Base-by-base conservation (phyloP, 2,113 vertebrate species). In the Columba livia region DNA sequence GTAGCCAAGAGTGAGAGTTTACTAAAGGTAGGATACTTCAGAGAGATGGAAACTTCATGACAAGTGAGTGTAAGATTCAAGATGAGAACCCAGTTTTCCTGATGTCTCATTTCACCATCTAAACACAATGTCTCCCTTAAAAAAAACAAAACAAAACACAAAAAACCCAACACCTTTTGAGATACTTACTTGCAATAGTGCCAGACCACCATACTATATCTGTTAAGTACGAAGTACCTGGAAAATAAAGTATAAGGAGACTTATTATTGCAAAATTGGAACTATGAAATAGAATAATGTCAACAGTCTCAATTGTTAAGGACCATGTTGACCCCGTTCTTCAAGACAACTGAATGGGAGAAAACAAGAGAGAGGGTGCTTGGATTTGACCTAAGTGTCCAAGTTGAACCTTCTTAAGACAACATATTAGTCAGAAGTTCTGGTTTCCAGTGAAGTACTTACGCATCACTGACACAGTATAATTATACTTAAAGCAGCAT, bases 201-300 rank as follows among this genome's bases (percentile, higher is more conserved):
- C 99, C 99, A 15, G 98, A 98, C 99, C 99, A 99, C 99, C 99
- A 99, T 74, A 99, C 98, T 85, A 96, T 98, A 95, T 99, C 99
- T 42, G 97, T 98, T 88, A 99, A 97, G 93, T 99, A 99, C 1
- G 99, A 99, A 51, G 97, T 97, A 93, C 99, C 99, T 99, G 69
- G 6, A 93, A 97, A 82, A 97, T 65, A 36, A 40, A 94, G 90
- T 31, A 97, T 3, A 65, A 44, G 47, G 81, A 94, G 36, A 87
- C 2, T 0, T 47, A 61, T 88, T 88, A 94, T 9, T 36, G n/a
- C 54, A 75, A 36, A 64, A 54, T 4, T 58, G 5, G 32, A 79
- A 72, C 14, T 36, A 86, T 6, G 25, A 77, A 82, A 40, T 7
- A 60, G 23, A 70, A 31, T 23, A 18, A 53, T 60, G 80, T 85